Base-by-base conservation (phyloP, 2,113 vertebrate genomes). In the Elephantulus edwardii region DNA sequence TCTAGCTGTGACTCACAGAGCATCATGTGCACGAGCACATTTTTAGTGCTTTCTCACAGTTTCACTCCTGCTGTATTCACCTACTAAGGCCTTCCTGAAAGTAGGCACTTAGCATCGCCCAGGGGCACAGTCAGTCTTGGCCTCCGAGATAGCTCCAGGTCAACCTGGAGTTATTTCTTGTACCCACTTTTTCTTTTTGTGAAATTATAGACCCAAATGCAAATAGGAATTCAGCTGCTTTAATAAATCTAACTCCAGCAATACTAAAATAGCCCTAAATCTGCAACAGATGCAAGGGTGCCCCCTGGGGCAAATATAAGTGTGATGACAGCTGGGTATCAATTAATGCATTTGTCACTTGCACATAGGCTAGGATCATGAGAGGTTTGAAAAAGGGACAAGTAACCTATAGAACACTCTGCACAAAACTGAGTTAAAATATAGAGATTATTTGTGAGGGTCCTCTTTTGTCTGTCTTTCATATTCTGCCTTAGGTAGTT, bases 241-340 rank as follows among this genome's bases (percentile, higher is more conserved):
- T 12, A 58, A 71, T 93, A 77, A 94, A 89, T 95, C 93, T 86
- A 93, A 91, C 72, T 92, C 89, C 95, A 91, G 56, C 68, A 54
- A 79, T 89, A 83, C 91, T 70, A 90, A 91, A 95, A 94, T 89
- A 94, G 95, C 94, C 28, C 72, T 92, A 81, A 96, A 94, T 95
- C 74, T 79, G 42, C 71, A 88, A 87, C 80, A 97, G 96, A 96
- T 96, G 95, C 79, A 64, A 62, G 83, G 70, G 58, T 78, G 28
- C 81, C 86, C 93, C 90, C 95, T 87, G 83, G 88, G 91, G 75
- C 79, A 94, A 93, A 90, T 93, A 85, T 88, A 93, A 94, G 90
- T 94, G 90, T 77, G 72, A 33, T 95, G 95, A 94, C 88, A 96
- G 94, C 92, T 96, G 96, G 85, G 83, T 78, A 89, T 96, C 94